Percentiles rank a stretch among this genome's conserved stretches.
These are phyloP conservation scores for Heliornis fulica DNA, from an alignment of 2,113 vertebrate genomes.

Conservation along the genomic window DNA sequence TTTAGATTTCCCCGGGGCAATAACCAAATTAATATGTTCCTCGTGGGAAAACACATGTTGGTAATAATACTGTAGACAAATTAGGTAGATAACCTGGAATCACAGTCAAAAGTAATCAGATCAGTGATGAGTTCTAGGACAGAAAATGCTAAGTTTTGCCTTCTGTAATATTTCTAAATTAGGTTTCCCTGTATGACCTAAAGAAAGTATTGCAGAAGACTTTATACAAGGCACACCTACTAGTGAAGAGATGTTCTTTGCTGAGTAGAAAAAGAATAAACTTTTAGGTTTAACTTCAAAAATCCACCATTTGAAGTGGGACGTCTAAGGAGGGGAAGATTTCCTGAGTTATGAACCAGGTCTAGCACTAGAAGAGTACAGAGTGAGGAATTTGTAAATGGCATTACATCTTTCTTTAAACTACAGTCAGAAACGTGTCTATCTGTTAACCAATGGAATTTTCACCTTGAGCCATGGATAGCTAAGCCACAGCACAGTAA, in stretches of 20 bases:
- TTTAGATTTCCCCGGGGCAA: constrained; percentile 35
- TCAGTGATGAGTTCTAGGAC: neutral
- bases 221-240: neutral
- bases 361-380: neutral
- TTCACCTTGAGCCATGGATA: neutral
- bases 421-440: neutral
- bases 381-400: neutral
- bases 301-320: neutral
- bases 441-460: neutral
- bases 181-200: neutral
- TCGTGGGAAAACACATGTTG: constrained; percentile 46
- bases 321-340: neutral
- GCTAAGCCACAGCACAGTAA: neutral
- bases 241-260: neutral
- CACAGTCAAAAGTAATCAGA: constrained; percentile 49
- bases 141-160: neutral
- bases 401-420: neutral
- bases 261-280: neutral
- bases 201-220: neutral
- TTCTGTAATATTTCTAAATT: constrained; percentile 31
- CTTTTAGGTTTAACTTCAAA: neutral
- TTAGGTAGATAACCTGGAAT: constrained; percentile 58
- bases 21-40: constrained; percentile 32
- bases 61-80: constrained; percentile 37
- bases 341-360: neutral